phyloP scores from a whole-genome alignment of 92 coral and sea anemone species.

The Metridium senile region DNA sequence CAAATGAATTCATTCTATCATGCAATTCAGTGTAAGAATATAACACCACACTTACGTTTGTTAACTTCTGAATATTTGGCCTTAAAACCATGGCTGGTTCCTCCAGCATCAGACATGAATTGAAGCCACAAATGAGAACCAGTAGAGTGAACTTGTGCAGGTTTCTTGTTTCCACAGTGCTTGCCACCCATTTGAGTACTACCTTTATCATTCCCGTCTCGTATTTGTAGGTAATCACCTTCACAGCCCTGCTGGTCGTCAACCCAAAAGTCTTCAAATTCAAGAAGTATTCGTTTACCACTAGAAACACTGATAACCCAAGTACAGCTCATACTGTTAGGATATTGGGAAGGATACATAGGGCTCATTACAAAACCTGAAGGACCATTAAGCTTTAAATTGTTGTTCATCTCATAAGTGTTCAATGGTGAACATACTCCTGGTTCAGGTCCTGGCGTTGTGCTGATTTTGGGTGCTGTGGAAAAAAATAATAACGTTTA shows the following conservation, averaged over 20 bases:
- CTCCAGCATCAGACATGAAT: conserved; percentile 38
- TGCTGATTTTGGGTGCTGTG: conserved; percentile 12
- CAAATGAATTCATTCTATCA: no score
- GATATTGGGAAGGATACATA: conserved; percentile 55
- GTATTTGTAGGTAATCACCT: conserved; percentile 41
- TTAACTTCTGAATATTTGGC: conserved; percentile 33
- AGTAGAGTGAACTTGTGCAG: conserved; percentile 25
- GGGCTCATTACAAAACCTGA: conserved; percentile 59
- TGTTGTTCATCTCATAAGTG: conserved; percentile 40
- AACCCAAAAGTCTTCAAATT: conserved; percentile 44
- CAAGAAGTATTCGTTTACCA: conserved; percentile 52
- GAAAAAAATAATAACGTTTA: background rate
- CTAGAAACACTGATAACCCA: conserved; percentile 65
- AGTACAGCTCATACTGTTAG: conserved; percentile 67
- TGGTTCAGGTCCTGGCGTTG: conserved; percentile 29
- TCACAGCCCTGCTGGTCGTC: conserved; percentile 44
- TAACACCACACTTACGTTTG: conserved; percentile 54
- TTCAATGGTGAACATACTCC: conserved; percentile 34
- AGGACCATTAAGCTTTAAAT: conserved; percentile 48
- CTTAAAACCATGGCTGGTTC: conserved; percentile 44
- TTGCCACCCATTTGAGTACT: conserved; percentile 23
- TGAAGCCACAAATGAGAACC: conserved; percentile 36
- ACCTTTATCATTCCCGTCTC: conserved; percentile 25
- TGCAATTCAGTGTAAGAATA: no score
- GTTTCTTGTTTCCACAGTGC: conserved; percentile 38